phyloP scores from a whole-genome alignment of 2,888 invertebrate genomes.

The Diarsia mendica region DNA sequence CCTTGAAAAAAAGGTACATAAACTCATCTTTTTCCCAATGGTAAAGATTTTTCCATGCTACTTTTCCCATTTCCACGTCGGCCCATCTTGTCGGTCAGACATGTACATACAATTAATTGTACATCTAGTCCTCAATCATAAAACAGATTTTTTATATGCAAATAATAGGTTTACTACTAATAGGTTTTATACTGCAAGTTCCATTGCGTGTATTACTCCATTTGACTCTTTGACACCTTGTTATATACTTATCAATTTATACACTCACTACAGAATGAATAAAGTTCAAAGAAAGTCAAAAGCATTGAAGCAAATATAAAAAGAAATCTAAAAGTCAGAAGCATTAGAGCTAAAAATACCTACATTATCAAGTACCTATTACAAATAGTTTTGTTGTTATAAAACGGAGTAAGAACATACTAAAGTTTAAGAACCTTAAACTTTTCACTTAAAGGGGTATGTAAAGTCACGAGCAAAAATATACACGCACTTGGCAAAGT shows the following conservation, averaged over 20 bases:
- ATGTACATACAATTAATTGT: too few relatives aligned
- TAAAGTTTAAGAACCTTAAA: conserved; percentile 60
- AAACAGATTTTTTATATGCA: not conserved
- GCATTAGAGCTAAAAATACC: conserved; percentile 4
- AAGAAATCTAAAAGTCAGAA: not conserved
- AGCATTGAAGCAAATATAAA: not conserved
- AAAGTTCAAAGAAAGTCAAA: not conserved
- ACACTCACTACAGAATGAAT: conserved; percentile 2
- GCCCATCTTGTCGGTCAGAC: too few relatives aligned
- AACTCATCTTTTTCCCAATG: too few relatives aligned
- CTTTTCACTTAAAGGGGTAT: conserved; percentile 66
- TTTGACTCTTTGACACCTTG: not conserved
- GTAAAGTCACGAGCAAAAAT: not conserved
- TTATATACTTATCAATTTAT: not conserved
- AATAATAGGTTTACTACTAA: not conserved
- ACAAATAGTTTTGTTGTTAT: conserved; percentile 43
- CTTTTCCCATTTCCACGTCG: too few relatives aligned
- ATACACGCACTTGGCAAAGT: too few relatives aligned
- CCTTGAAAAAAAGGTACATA: too few relatives aligned
- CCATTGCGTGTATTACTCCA: not conserved
- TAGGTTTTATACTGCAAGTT: not conserved
- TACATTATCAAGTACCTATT: conserved; percentile 1
- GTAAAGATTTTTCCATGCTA: too few relatives aligned
- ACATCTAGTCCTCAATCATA: not conserved
- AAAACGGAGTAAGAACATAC: conserved; percentile 41